Conservation (phyloP, 2,797 vertebrate genomes). For the Diceros bicornis region DNA sequence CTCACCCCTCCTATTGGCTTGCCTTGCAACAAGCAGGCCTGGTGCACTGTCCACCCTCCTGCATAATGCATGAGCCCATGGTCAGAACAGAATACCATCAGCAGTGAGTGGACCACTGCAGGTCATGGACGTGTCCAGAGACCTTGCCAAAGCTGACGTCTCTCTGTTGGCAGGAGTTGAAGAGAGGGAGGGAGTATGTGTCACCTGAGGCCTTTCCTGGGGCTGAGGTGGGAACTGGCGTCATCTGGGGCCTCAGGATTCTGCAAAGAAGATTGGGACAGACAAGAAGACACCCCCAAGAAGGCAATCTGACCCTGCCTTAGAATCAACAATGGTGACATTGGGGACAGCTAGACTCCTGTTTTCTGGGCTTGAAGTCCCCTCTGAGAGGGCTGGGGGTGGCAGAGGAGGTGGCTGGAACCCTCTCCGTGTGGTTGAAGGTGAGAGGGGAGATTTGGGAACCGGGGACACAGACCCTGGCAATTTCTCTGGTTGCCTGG, state of each 20-base stretch:
- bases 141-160: slow-evolving; percentile 58
- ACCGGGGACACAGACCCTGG: background rate
- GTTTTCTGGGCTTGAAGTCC: background rate
- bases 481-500: background rate
- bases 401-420: background rate
- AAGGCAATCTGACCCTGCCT: background rate
- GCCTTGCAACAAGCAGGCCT: background rate
- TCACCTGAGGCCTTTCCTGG: slow-evolving; percentile 36
- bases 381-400: background rate
- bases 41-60: background rate
- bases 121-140: background rate
- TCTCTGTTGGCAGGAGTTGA: slow-evolving; percentile 57
- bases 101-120: slow-evolving; percentile 46
- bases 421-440: background rate
- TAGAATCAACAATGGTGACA: background rate
- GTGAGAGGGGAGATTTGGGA: background rate
- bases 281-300: background rate
- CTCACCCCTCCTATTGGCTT: background rate
- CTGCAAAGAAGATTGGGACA: background rate
- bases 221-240: background rate
- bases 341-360: background rate
- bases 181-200: background rate
- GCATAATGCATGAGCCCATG: slow-evolving; percentile 51
- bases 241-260: background rate
- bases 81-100: slow-evolving; percentile 59